phyloP scores from a whole-genome alignment of 2,888 invertebrate genomes.

The Drosophila vallismaia region DNA sequence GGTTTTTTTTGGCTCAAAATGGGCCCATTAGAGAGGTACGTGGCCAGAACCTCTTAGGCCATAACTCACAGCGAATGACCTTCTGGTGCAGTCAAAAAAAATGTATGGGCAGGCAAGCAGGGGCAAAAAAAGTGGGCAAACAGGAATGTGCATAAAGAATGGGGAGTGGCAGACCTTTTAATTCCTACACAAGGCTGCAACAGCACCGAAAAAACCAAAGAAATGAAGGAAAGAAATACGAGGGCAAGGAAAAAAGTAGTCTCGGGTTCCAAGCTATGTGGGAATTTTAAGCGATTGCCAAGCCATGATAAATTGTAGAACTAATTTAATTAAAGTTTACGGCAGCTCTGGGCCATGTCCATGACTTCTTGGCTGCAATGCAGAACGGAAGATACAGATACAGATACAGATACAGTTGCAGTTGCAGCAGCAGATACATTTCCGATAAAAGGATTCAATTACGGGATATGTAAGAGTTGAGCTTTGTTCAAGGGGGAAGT shows the following conservation, averaged over 20 bases:
- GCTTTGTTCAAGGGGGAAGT: neutral
- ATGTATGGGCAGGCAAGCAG: neutral
- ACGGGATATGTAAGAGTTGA: slow-evolving; percentile 45
- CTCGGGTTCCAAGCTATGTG: slow-evolving; percentile 63
- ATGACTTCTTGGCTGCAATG: slow-evolving; percentile 40
- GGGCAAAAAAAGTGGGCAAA: slow-evolving; percentile 1
- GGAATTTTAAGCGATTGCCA: slow-evolving; percentile 77
- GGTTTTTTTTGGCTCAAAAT: slow-evolving; percentile 33
- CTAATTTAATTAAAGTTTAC: slow-evolving; percentile 79
- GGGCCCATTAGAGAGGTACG: slow-evolving; percentile 69
- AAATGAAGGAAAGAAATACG: slow-evolving; percentile 44
- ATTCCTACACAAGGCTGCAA: slow-evolving; percentile 69
- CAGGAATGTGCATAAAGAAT: slow-evolving; percentile 14
- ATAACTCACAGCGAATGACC: slow-evolving; percentile 75
- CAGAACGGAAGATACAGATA: slow-evolving; percentile 8
- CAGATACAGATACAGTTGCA: slow-evolving; percentile 26
- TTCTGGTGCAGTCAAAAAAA: slow-evolving; percentile 50
- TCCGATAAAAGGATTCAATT: slow-evolving; percentile 69
- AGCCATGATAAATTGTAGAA: slow-evolving; percentile 73
- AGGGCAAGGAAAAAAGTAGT: slow-evolving; percentile 21
- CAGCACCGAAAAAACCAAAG: slow-evolving; percentile 32
- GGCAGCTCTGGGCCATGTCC: slow-evolving; percentile 39
- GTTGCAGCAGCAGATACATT: slow-evolving; percentile 39
- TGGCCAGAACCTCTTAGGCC: slow-evolving; percentile 59
- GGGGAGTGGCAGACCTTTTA: slow-evolving; percentile 66